Evolutionary conservation across 1,140 invertebrate species (phyloP).

Genomic region (Dryas iulia): DNA sequence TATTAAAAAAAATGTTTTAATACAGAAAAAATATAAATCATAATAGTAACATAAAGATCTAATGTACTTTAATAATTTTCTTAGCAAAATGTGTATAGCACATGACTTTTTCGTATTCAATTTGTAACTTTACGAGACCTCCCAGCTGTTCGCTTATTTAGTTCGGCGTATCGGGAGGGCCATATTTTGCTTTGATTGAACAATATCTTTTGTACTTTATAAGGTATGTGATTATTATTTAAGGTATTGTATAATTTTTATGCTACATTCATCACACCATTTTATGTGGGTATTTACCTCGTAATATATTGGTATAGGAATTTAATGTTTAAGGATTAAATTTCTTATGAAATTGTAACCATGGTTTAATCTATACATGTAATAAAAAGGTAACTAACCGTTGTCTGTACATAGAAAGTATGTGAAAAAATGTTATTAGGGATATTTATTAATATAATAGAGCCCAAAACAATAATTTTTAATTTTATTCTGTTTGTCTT

Average conservation of each 20-base stretch:
- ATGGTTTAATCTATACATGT: too few species aligned
- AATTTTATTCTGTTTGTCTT: too few species aligned
- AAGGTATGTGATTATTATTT: neutral
- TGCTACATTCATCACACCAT: neutral
- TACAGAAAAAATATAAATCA: neutral
- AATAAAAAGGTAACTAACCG: too few species aligned
- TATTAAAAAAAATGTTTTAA: too few species aligned
- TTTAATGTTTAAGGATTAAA: too few species aligned
- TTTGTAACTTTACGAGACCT: constrained; percentile 38
- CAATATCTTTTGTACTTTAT: constrained; percentile 7
- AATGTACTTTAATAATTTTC: neutral
- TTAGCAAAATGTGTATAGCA: constrained; percentile 15
- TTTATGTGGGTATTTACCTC: neutral
- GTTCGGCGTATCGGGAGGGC: constrained; percentile 15
- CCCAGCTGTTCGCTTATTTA: constrained; percentile 29
- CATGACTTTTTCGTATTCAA: constrained; percentile 31
- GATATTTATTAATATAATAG: too few species aligned
- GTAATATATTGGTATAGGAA: neutral
- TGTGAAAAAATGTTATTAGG: neutral
- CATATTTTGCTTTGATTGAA: constrained; percentile 13
- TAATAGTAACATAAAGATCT: neutral
- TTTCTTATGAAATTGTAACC: too few species aligned
- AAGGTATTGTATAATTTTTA: neutral
- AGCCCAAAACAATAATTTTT: too few species aligned
- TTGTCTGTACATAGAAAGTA: too few species aligned